Conservation (phyloP, 1,140 invertebrate species). For the Phymorhynchus buccinoides region DNA sequence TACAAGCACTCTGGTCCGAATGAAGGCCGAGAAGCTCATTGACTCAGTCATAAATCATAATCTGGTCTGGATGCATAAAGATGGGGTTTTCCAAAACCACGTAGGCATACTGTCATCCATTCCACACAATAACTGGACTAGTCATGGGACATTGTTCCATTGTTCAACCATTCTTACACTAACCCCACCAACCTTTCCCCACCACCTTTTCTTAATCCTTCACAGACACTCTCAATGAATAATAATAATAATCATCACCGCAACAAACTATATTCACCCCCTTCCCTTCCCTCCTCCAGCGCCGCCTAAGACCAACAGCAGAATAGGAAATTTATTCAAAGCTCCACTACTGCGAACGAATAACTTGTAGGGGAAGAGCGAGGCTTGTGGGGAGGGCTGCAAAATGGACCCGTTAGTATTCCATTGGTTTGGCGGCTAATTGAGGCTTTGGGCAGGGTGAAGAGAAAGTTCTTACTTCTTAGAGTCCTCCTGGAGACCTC, state of each 20-base stretch:
- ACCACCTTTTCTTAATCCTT: background rate
- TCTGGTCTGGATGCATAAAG: too few relatives aligned
- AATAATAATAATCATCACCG: background rate
- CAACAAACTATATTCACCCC: background rate
- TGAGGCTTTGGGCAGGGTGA: background rate
- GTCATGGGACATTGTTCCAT: background rate
- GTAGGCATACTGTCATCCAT: too few relatives aligned
- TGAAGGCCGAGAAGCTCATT: too few relatives aligned
- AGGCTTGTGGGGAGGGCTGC: too few relatives aligned
- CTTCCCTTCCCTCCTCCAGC: background rate
- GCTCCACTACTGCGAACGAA: background rate
- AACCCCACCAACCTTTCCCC: background rate
- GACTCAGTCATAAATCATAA: too few relatives aligned
- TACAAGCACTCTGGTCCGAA: too few relatives aligned
- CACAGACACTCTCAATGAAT: background rate
- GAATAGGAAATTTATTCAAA: background rate
- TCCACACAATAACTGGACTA: too few relatives aligned
- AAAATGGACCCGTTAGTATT: background rate
- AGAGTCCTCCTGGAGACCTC: background rate
- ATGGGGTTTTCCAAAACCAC: too few relatives aligned
- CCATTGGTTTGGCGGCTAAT: background rate
- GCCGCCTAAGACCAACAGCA: too few relatives aligned
- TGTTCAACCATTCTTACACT: background rate
- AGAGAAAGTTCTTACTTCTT: background rate
- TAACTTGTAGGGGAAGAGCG: background rate